Conservation (phyloP, 2,797 vertebrate genomes). For the Anomalospiza imberbis region DNA sequence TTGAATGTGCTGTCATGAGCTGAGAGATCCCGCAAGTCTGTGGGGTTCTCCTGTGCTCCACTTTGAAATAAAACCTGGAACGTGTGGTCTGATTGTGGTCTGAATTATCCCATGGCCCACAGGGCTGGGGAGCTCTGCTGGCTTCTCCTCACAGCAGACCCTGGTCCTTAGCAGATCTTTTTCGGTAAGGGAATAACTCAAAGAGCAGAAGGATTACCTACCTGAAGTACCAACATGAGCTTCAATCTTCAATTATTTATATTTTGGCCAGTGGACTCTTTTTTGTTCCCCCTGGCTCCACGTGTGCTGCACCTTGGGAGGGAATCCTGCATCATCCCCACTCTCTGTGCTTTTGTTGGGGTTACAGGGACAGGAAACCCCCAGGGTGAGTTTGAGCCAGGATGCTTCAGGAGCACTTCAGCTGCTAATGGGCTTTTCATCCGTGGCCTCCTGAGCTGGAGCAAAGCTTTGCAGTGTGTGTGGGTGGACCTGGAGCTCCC, state of each 20-base stretch:
- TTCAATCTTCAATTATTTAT: not conserved
- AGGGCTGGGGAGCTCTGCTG: not conserved
- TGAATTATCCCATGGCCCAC: not conserved
- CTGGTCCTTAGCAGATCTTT: not conserved
- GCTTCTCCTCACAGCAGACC: not conserved
- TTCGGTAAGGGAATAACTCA: not conserved
- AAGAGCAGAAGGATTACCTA: not conserved
- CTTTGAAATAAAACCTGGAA: not conserved
- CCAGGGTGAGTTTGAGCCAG: not conserved
- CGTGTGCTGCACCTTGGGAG: rapidly evolving
- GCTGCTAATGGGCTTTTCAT: not conserved
- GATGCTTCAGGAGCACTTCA: not conserved
- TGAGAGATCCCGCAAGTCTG: not conserved
- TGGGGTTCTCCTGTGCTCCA: rapidly evolving
- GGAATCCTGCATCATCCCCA: rapidly evolving
- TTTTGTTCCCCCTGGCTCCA: not conserved
- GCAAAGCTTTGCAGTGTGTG: not conserved
- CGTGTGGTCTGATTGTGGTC: rapidly evolving
- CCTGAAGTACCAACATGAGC: rapidly evolving
- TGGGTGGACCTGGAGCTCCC: not conserved
- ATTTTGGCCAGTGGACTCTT: not conserved
- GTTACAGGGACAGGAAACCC: rapidly evolving
- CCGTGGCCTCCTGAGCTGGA: not conserved
- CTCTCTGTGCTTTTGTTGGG: not conserved
- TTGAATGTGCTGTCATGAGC: not conserved